Evolutionary conservation across 2,888 invertebrate genomes (phyloP).

Genomic region (Orthosia gracilis): DNA sequence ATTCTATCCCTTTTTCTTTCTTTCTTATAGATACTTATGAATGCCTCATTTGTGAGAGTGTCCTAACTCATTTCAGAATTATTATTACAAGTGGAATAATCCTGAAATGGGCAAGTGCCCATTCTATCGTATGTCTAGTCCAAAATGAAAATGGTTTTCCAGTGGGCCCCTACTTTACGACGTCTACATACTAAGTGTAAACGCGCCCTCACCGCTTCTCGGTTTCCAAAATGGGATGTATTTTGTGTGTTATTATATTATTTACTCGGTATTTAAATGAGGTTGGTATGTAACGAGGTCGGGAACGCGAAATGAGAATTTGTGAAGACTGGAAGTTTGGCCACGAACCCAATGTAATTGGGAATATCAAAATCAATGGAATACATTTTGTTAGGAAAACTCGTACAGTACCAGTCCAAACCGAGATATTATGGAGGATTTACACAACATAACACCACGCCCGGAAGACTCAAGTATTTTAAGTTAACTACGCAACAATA

Average conservation of each 20-base stretch:
- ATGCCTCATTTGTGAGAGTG: no score
- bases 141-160: not conserved
- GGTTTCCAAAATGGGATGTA: conserved; percentile 31
- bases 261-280: conserved; percentile 43
- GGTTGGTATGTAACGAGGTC: conserved; percentile 25
- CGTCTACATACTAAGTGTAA: not conserved
- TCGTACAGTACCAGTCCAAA: not conserved
- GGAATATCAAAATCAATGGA: conserved; percentile 17
- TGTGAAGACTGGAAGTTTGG: conserved; percentile 1
- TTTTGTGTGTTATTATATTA: conserved; percentile 52
- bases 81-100: no score
- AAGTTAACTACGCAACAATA: no score
- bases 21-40: no score
- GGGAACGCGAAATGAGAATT: conserved; percentile 30
- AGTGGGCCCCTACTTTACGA: not conserved
- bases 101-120: no score
- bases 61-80: no score
- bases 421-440: not conserved
- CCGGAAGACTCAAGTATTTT: no score
- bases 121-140: no score
- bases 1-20: no score
- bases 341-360: conserved; percentile 7
- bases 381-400: conserved; percentile 1
- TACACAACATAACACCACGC: not conserved
- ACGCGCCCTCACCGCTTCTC: conserved; percentile 3